Conservation (phyloP, 2,113 vertebrate genomes). For the Orycteropus afer region DNA sequence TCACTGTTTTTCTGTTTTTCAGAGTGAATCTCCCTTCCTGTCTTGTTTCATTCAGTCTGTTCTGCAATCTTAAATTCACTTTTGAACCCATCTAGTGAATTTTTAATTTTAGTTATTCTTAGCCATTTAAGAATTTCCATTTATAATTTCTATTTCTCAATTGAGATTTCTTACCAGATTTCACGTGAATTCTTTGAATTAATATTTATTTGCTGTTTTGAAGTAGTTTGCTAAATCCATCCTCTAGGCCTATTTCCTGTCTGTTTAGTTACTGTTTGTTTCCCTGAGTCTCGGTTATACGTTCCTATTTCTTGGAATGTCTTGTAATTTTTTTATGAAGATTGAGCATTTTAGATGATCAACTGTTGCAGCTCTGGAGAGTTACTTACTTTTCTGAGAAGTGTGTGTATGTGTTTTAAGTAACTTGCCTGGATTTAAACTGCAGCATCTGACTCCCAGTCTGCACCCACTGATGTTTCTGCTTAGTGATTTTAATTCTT, state of each 20-base stretch:
- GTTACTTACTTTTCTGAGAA: not conserved
- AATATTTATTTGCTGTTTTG: not conserved
- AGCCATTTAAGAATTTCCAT: not conserved
- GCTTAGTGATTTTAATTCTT: not conserved
- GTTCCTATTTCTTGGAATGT: not conserved
- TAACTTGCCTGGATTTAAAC: not conserved
- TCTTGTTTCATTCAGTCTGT: not conserved
- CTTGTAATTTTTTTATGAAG: not conserved
- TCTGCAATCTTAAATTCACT: not conserved
- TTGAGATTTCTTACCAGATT: not conserved
- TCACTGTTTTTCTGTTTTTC: not conserved
- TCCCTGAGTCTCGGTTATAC: not conserved
- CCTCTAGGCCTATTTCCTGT: not conserved
- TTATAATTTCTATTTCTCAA: not conserved
- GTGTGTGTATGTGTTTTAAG: not conserved
- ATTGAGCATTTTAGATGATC: not conserved
- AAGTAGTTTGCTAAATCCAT: not conserved
- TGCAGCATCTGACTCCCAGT: not conserved
- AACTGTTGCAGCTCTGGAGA: not conserved
- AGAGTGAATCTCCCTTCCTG: not conserved
- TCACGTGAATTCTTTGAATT: not conserved
- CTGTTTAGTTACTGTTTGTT: not conserved
- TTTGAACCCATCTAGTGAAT: not conserved
- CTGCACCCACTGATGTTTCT: not conserved
- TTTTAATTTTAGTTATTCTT: conserved; percentile 19